phyloP scores from a whole-genome alignment of 2,113 vertebrate species.

The Silurus glanis region DNA sequence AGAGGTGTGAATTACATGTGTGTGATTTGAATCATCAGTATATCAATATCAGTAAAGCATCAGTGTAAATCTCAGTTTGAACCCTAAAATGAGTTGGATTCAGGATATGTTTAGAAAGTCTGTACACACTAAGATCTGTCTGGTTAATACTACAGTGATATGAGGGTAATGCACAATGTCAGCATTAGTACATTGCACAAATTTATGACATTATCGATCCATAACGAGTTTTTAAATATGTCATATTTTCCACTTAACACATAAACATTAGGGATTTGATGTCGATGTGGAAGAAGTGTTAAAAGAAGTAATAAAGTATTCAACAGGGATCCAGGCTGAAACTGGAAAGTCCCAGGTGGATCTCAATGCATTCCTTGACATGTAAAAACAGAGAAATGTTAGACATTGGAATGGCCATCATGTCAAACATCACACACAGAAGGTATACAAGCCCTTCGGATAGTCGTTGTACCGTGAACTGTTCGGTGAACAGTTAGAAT shows the following conservation, averaged over 20 bases:
- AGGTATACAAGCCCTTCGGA: background rate
- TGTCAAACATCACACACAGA: background rate
- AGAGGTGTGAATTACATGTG: background rate
- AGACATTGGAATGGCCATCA: background rate
- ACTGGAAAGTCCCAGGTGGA: background rate
- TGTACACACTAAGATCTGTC: background rate
- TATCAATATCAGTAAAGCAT: background rate
- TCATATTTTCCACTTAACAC: background rate
- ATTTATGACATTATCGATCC: background rate
- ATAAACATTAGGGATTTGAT: background rate
- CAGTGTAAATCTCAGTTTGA: too few species aligned
- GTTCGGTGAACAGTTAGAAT: background rate
- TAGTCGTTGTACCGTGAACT: background rate
- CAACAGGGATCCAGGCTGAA: background rate
- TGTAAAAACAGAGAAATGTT: constrained; percentile 1
- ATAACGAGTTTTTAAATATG: background rate
- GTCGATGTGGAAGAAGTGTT: background rate
- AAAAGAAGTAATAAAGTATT: background rate
- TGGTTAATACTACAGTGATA: too few species aligned
- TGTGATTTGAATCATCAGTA: background rate
- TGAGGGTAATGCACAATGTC: background rate
- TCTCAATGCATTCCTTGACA: constrained; percentile 1
- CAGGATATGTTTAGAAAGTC: background rate
- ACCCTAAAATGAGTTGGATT: background rate
- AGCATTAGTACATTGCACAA: background rate